Evolutionary conservation across 2,113 vertebrate species (phyloP).

Genomic region (Chamaea fasciata): DNA sequence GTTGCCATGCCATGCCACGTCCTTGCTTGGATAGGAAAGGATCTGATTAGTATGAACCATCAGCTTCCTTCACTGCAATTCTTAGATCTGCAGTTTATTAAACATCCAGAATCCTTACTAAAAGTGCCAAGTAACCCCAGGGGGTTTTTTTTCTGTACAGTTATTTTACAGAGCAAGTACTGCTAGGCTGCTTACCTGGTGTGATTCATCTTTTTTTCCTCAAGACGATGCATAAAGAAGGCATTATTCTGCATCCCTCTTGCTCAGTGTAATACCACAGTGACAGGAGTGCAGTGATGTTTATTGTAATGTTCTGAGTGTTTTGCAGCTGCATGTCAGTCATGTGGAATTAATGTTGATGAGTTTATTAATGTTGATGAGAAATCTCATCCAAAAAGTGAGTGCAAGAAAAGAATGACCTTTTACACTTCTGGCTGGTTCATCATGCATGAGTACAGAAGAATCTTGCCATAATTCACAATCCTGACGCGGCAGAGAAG

Average conservation of each 20-base stretch:
- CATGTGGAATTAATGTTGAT: neutral
- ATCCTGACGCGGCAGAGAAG: neutral
- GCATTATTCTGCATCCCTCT: neutral
- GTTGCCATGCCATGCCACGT: neutral
- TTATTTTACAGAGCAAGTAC: neutral
- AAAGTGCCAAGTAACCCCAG: neutral
- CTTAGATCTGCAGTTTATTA: neutral
- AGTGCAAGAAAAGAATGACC: neutral
- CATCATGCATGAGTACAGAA: neutral
- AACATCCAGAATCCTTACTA: neutral
- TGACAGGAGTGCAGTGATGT: neutral
- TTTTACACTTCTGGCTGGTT: neutral
- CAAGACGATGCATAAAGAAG: neutral
- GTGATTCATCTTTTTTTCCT: neutral
- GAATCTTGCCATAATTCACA: neutral
- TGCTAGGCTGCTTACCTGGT: neutral
- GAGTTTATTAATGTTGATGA: neutral
- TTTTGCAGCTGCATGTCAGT: neutral
- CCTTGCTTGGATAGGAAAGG: neutral
- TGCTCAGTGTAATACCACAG: neutral
- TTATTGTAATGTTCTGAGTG: neutral
- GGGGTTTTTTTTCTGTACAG: neutral
- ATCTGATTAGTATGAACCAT: neutral
- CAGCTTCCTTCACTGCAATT: neutral
- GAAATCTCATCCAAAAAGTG: neutral